Percentiles rank a stretch among this genome's conserved stretches.
These are phyloP conservation scores for Cremastinae sp. DNA, from an alignment of 2,888 invertebrate genomes.

Conservation along the genomic window DNA sequence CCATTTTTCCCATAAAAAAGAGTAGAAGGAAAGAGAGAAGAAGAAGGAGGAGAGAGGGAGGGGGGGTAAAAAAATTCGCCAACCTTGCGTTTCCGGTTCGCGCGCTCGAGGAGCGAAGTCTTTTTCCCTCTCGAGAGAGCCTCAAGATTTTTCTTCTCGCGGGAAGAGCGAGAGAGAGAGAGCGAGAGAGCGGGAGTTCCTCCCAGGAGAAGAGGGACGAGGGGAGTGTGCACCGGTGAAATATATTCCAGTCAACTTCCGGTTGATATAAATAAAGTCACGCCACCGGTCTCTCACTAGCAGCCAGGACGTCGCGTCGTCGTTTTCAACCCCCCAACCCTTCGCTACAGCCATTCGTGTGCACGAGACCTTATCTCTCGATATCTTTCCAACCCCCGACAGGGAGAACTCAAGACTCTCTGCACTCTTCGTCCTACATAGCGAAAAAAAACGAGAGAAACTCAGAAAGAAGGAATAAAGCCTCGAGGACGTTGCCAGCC, in stretches of 20 bases:
- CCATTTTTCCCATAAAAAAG: conserved; percentile 76
- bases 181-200: conserved; percentile 42
- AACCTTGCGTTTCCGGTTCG: conserved; percentile 79
- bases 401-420: conserved; percentile 31
- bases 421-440: conserved; percentile 32
- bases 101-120: conserved; percentile 72
- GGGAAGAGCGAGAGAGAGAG: conserved; percentile 60
- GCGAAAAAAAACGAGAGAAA: conserved; percentile 10
- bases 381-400: conserved; percentile 69
- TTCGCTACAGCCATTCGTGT: conserved; percentile 71
- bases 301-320: conserved; percentile 64
- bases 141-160: conserved; percentile 60
- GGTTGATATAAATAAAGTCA: conserved; percentile 80
- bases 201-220: conserved; percentile 43
- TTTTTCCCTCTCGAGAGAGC: conserved; percentile 71
- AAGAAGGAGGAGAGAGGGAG: conserved; percentile 3
- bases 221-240: conserved; percentile 72
- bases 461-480: conserved; percentile 38
- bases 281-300: conserved; percentile 72
- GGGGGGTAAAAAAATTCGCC: conserved; percentile 71
- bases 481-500: conserved; percentile 50
- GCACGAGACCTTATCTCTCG: conserved; percentile 76
- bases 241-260: conserved; percentile 80
- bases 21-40: conserved; percentile 9
- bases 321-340: conserved; percentile 55